Evolutionary conservation across 1,140 invertebrate species (phyloP).

Genomic region (Gonatopus flavifemur): DNA sequence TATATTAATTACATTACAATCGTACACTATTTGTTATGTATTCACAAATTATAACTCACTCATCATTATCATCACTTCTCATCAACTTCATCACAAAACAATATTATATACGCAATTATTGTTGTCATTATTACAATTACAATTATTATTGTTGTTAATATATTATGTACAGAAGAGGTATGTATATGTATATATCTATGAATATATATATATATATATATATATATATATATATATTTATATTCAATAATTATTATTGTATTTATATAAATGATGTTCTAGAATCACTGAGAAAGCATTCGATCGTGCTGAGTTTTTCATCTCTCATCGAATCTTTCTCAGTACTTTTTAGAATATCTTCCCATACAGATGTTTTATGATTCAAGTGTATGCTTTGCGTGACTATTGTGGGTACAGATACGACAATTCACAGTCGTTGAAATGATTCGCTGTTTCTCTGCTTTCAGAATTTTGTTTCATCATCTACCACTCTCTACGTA

Average conservation of each 20-base stretch:
- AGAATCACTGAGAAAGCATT: no score
- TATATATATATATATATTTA: not conserved
- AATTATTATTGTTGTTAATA: conserved; percentile 35
- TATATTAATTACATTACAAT: conserved; percentile 34
- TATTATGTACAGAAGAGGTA: conserved; percentile 48
- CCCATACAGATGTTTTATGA: no score
- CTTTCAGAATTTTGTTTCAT: not conserved
- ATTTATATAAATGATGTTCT: conserved; percentile 36
- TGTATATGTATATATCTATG: conserved; percentile 32
- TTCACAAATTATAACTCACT: conserved; percentile 29
- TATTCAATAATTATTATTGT: conserved; percentile 30
- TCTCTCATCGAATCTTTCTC: not conserved
- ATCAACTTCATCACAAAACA: conserved; percentile 9
- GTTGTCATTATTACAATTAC: conserved; percentile 16
- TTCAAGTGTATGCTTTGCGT: conserved; percentile 26
- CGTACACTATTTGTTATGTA: conserved; percentile 19
- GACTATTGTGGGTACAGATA: conserved; percentile 22
- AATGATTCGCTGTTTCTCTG: conserved; percentile 7
- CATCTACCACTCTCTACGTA: not conserved
- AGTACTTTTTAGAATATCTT: no score
- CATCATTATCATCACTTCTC: conserved; percentile 3
- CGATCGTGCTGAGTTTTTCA: conserved; percentile 16
- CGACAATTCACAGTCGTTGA: conserved; percentile 4
- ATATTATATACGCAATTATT: conserved; percentile 25
- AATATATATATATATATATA: conserved; percentile 3